phyloP scores from a whole-genome alignment of 2,113 vertebrate species.

The Entosphenus tridentatus region DNA sequence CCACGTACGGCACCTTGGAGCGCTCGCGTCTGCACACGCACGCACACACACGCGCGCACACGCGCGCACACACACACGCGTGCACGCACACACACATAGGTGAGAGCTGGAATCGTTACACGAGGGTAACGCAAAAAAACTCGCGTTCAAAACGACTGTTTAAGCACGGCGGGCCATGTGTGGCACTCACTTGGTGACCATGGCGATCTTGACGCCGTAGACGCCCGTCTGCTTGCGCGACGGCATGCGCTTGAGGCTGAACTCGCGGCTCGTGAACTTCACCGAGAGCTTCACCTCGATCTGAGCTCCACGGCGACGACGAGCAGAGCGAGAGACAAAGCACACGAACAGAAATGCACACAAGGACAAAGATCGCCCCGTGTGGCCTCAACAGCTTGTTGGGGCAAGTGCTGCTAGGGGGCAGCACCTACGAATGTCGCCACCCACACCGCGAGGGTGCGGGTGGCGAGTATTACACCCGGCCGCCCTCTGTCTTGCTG shows the following conservation, averaged over 20 bases:
- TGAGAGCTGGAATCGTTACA: background rate
- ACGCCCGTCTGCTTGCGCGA: conserved; percentile 95
- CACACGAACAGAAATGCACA: too few relatives aligned
- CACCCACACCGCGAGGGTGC: background rate
- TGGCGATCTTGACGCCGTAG: conserved; percentile 91
- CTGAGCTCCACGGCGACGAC: conserved; percentile 18
- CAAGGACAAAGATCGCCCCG: too few relatives aligned
- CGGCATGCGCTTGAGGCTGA: conserved; percentile 85
- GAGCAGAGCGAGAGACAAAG: conserved; percentile 4
- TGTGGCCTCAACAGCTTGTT: too few relatives aligned
- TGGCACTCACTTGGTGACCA: conserved; percentile 64
- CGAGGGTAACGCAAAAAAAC: too few relatives aligned
- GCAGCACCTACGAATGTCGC: too few relatives aligned
- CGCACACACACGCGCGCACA: background rate
- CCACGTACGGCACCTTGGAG: conserved; percentile 98
- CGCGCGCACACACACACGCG: too few relatives aligned
- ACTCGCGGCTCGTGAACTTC: conserved; percentile 92
- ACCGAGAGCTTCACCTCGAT: conserved; percentile 98
- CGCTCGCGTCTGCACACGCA: conserved; percentile 52
- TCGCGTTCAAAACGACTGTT: too few relatives aligned
- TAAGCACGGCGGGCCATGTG: too few relatives aligned
- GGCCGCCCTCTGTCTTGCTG: too few relatives aligned
- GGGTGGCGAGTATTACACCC: too few relatives aligned
- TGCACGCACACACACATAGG: background rate
- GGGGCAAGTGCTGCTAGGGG: too few relatives aligned